Base-by-base conservation (phyloP, 2,888 invertebrate species). In the Lepidocyrtoides sp. region DNA sequence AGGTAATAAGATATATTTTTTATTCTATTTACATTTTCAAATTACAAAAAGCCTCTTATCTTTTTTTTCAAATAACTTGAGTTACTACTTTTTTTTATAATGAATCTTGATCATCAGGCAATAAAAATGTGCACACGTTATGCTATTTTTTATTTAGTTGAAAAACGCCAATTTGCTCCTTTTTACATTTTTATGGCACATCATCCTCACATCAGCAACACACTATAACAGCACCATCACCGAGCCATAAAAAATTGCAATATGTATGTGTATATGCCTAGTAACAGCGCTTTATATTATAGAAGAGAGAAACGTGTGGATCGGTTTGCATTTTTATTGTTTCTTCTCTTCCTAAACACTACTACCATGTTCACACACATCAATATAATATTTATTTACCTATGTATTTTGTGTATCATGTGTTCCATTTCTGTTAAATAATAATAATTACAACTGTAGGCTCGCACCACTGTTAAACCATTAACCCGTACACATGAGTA, bases 151-250 rank as follows among this genome's bases (percentile, higher is more conserved):
- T 20, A n/a, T 32, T 81, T 26, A 5, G 44, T 26, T 48, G 10
- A 48, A 81, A 81, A 69, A 81, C 26, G 66, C 72, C 88, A 88
- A 81, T 82, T 88, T 88, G 57, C 82, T 88, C 32, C 32, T 48
- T 54, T 66, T 57, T 63, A 82, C 60, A 63, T 82, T 82, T 82
- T 82, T 63, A 63, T 82, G 63, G 63, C 44, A 60, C n/a, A 82
- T 75, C 26, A 63, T 48, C 26, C 75, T 41, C 26, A n/a, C 48
- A 48, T 44, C n/a, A n/a, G n/a, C n/a, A n/a, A 26, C 26, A 41
- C 41, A 23, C 20, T 57, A 41, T 20, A n/a, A n/a, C n/a, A n/a
- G n/a, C n/a, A n/a, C n/a, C n/a, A n/a, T n/a, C 41, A 14, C 17
- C 26, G 12, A 23, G 69, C 84, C 51, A 69, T 84, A 84, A 84